Evolutionary conservation across 1,140 invertebrate genomes (phyloP), one percentile per base, ranked within the genome.

Genomic region (Ceratoteleas bidentatus): DNA sequence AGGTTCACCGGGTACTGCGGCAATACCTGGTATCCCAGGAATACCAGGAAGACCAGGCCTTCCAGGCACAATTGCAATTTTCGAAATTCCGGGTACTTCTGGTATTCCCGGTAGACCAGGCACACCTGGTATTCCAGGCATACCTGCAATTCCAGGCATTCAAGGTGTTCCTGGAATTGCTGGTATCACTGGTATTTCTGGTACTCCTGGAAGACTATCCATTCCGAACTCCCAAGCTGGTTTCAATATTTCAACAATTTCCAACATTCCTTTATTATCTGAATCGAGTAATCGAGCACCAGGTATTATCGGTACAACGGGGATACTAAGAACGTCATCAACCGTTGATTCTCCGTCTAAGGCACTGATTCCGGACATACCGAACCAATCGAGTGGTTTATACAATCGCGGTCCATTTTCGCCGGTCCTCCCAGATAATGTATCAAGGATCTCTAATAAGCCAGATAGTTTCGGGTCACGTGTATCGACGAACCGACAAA

Each of bases 81-180:
- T 24, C 24, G 1, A 24, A 13, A 56, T 16, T 16, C 53, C 64
- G 0, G 70, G 54, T 3, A 75, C 4, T 16, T 66, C 75, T 8
- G 65, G 60, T 9, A 58, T 53, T 58, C 80, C 14, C 61, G 87
- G 53, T 86, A 88, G 3, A 86, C 79, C 77, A 7, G 79, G 60
- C 8, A 13, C 16, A 3, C 78, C 54, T 53, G 61, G 33, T 3
- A 62, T 11, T 15, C 85, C 91, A 9, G 52, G 36, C 0, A 49
- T 2, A 33, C 40, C 57, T 11, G 33, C 5, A n/a, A 50, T 14
- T 10, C 49, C 47, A 24, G 24, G 24, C 24, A 24, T 24, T 24
- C 24, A 1, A 38, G 47, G 6, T 7, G 14, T 40, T 32, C 49
- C 40, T 53, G 49, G 34, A 6, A 32, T 5, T 7, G 7, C 57